phyloP scores from a whole-genome alignment of 2,113 vertebrate genomes.

The Thamnaconus septentrionalis region DNA sequence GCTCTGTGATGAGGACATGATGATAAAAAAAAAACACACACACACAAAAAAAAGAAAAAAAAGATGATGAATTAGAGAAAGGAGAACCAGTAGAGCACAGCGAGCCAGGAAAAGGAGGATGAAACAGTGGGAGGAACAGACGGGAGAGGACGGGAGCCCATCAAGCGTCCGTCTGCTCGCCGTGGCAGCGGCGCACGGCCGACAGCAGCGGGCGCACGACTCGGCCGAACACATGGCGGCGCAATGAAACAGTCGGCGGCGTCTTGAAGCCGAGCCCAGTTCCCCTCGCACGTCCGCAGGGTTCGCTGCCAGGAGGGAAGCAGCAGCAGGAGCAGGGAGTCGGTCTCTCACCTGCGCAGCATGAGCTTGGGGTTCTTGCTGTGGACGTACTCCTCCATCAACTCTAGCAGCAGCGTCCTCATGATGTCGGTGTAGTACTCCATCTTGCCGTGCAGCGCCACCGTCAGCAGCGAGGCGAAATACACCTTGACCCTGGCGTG shows the following conservation, averaged over 20 bases:
- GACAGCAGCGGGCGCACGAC: constrained; percentile 27
- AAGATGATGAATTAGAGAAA: constrained; percentile 4
- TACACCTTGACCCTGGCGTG: constrained; percentile 93
- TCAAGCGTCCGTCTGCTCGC: constrained; percentile 32
- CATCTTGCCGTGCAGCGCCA: constrained; percentile 94
- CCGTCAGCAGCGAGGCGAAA: constrained; percentile 94
- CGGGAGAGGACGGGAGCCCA: constrained; percentile 51
- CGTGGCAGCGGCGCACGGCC: too few species aligned
- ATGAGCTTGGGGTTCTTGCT: constrained; percentile 98
- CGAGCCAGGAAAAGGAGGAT: constrained; percentile 10
- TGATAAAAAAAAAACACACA: not conserved
- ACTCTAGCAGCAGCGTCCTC: constrained; percentile 91
- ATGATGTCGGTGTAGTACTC: constrained; percentile 98
- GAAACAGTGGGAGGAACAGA: constrained; percentile 59
- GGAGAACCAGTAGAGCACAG: constrained; percentile 1
- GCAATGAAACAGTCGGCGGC: constrained; percentile 51
- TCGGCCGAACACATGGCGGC: constrained; percentile 53
- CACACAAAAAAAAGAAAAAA: not conserved
- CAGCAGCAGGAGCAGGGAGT: not conserved
- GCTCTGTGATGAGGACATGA: constrained; percentile 5
- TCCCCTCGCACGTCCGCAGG: too few species aligned
- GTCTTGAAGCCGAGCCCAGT: constrained; percentile 27
- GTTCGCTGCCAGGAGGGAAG: too few species aligned
- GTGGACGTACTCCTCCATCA: constrained; percentile 92
- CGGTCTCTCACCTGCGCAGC: constrained; percentile 85